Base-by-base conservation (phyloP, 2,113 vertebrate genomes). In the Zosterops pallidus region DNA sequence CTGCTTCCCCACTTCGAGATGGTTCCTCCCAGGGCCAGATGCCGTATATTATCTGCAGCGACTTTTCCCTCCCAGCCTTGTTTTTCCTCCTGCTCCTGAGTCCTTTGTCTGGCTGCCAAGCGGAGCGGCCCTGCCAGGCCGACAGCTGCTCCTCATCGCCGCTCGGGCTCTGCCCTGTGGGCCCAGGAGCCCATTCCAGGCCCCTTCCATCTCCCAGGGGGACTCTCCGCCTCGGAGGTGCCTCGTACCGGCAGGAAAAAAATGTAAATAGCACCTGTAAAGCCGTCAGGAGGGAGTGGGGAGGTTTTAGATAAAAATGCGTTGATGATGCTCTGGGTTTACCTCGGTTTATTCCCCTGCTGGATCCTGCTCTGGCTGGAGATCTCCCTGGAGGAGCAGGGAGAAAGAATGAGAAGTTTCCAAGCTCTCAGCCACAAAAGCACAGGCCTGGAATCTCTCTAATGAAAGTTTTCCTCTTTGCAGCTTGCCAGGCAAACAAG, bases 11-110 rank as follows among this genome's bases (percentile, higher is more conserved):
- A 37, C 60, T 74, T 50, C 10, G 53, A 60, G 77, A 86, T 78
- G 89, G 96, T 96, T 97, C 91, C 94, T 96, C 91, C 92, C 92
- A 82, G 92, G 91, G 89, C 96, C 96, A 95, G 96, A 95, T 90
- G 95, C 89, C 11, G 7, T 52, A 63, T 94, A 63, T 94, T 93
- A 89, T 91, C 75, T 83, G 90, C 83, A 94, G 95, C 12, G 33
- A 78, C 94, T 93, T 93, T 95, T 96, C 94, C 94, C 93, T 95
- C 90, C 71, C 93, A 83, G 92, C 93, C 94, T 70, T 95, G 87
- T 94, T 96, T 96, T 95, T 95, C 92, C 90, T 96, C 83, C 90
- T 86, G 29, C 96, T 95, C 94, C 90, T 81, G 94, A 94, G 88
- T 37, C 90, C 92, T 95, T 96, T 96, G 92, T 96, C 78, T 92